These are phyloP conservation scores for Takifugu ocellatus DNA, from an alignment of 2,797 vertebrate genomes.

Conservation along the genomic window DNA sequence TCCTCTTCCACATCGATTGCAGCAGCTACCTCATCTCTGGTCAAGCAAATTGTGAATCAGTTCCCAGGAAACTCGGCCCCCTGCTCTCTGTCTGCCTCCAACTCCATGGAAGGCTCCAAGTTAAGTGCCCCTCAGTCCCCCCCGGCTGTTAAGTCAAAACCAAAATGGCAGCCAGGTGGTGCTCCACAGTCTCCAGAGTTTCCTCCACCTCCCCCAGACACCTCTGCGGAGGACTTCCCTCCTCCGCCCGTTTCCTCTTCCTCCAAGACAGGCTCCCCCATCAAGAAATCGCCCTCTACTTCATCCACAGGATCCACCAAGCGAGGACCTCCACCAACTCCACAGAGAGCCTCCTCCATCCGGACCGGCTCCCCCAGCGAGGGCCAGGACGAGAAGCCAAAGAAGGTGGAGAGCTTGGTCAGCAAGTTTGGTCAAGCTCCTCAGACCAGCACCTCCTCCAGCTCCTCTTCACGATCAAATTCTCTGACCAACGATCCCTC, in stretches of 20 bases:
- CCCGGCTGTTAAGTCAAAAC: slow-evolving; percentile 93
- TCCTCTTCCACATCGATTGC: slow-evolving; percentile 70
- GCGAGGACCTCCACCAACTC: slow-evolving; percentile 88
- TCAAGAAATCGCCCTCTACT: slow-evolving; percentile 83
- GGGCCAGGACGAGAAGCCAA: slow-evolving; percentile 78
- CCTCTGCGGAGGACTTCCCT: slow-evolving; percentile 81
- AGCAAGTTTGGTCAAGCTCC: slow-evolving; percentile 84
- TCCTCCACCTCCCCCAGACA: slow-evolving; percentile 90
- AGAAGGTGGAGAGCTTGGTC: slow-evolving; percentile 90
- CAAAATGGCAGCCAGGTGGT: slow-evolving; percentile 87
- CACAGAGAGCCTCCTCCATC: slow-evolving; percentile 92
- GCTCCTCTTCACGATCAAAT: slow-evolving; percentile 74
- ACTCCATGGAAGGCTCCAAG: slow-evolving; percentile 68
- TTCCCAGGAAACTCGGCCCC: slow-evolving; percentile 77
- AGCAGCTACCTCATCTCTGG: slow-evolving; percentile 79
- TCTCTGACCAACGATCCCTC: slow-evolving; percentile 81
- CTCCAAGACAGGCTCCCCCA: slow-evolving; percentile 80
- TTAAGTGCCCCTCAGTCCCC: slow-evolving; percentile 80
- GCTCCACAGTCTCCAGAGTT: slow-evolving; percentile 84
- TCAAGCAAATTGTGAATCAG: slow-evolving; percentile 91
- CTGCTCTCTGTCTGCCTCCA: slow-evolving; percentile 63
- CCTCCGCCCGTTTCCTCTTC: slow-evolving; percentile 72
- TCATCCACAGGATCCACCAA: slow-evolving; percentile 80
- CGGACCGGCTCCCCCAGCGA: slow-evolving; percentile 77
- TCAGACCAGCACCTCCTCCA: slow-evolving; percentile 57